Evolutionary conservation across 1,140 invertebrate genomes (phyloP), one percentile per base, ranked within the genome.

Genomic region (Aricia agestis): DNA sequence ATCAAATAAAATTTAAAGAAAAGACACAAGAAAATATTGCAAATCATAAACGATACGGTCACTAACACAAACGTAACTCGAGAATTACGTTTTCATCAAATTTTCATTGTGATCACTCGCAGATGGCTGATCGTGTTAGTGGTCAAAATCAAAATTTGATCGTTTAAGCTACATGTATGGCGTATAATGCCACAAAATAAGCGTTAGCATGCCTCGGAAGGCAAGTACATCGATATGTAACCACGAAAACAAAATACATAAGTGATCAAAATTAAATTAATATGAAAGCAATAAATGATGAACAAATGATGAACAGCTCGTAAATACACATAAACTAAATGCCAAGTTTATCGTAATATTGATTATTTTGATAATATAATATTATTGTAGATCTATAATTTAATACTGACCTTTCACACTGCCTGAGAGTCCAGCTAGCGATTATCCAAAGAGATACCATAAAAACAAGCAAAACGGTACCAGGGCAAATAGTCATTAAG

Each of bases 401-500:
- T 18, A 7, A 2, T 17, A 90, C 94, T 94, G 94, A 99, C 98
- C 98, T 97, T 94, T 99, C 99, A 91, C 99, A 99, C 79, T 99
- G 98, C 79, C 99, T 94, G 74, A 99, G 93, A 68, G 98, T 98
- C 99, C 99, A 99, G 80, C 97, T 99, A 65, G 98, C 98, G 79
- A 99, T 99, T 90, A 99, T 98, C 98, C 99, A 99, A 66, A 99
- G 93, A 0, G 98, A 99, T 70, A 99, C 97, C 97, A 99, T 99
- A 93, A 99, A 99, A 70, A 99, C 98, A 74, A 99, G 93, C 78
- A 99, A 94, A 72, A 99, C 98, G 66, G 98, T 99, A 77, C 98
- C 99, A 31, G 99, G 99, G 92, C 98, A 99, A 86, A 99, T 99
- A 84, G 98, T 99, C 99, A 99, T 99, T 78, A 99, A 93, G 66